phyloP scores from a whole-genome alignment of 1,140 invertebrate species.

The Dendroctonus ponderosae region DNA sequence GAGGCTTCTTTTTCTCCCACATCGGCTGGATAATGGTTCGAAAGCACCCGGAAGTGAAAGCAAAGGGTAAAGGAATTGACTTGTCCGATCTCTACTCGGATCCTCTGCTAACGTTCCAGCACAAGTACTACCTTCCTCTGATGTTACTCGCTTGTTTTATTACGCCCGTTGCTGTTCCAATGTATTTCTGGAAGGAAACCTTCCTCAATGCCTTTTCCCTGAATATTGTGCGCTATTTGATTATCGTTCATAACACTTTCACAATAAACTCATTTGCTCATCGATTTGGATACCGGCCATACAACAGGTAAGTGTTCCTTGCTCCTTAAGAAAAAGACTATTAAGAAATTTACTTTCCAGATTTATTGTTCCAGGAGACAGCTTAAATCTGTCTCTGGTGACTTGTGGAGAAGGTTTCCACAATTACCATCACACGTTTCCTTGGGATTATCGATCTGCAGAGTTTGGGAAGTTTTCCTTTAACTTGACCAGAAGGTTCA shows the following conservation, averaged over 20 bases:
- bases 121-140: constrained; percentile 48
- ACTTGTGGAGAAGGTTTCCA: constrained; percentile 60
- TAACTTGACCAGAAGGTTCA: constrained; percentile 54
- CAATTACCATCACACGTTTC: constrained; percentile 55
- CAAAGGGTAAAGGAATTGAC: constrained; percentile 63
- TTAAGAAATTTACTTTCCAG: constrained; percentile 48
- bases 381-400: constrained; percentile 57
- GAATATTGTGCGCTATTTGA: neutral
- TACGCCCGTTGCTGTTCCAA: neutral
- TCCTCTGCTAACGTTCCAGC: constrained; percentile 63
- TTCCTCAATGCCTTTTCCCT: neutral
- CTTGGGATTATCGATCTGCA: constrained; percentile 68
- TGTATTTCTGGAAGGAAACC: constrained; percentile 2
- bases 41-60: constrained; percentile 66
- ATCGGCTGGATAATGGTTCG: constrained; percentile 68
- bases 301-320: constrained; percentile 58
- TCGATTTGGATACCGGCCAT: constrained; percentile 66
- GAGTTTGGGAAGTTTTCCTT: constrained; percentile 57
- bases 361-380: constrained; percentile 60
- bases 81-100: constrained; percentile 63
- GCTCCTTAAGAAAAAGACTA: neutral
- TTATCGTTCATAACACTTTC: constrained; percentile 64
- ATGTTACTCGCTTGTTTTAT: constrained; percentile 4
- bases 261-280: constrained; percentile 85
- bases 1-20: constrained; percentile 72